These are phyloP conservation scores for Caretta caretta DNA, from an alignment of 2,113 vertebrate species.

Conservation along the genomic window DNA sequence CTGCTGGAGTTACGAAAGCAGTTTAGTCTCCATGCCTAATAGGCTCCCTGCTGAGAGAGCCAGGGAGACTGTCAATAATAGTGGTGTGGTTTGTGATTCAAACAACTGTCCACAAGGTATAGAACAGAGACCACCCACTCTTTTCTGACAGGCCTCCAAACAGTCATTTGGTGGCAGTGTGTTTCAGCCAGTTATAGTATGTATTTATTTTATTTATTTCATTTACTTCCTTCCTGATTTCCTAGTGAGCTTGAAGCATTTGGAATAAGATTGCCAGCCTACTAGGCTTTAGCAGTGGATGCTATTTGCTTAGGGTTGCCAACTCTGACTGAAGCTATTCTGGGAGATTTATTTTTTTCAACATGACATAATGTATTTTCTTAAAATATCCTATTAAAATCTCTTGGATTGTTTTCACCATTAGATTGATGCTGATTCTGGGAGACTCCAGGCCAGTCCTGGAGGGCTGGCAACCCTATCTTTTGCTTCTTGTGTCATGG, in stretches of 20 bases:
- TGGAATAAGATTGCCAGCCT: neutral
- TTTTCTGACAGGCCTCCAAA: neutral
- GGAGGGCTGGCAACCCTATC: no score
- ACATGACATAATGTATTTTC: no score
- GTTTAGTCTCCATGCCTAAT: neutral
- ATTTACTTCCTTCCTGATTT: neutral
- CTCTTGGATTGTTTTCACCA: no score
- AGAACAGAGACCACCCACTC: neutral
- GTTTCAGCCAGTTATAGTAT: neutral
- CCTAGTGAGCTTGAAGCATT: neutral
- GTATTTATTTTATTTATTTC: neutral
- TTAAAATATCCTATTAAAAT: no score
- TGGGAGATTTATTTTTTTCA: no score
- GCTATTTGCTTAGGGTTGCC: neutral
- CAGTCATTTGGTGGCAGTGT: neutral
- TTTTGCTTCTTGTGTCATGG: neutral
- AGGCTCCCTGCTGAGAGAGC: neutral
- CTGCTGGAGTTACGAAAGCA: neutral
- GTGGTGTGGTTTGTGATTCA: neutral
- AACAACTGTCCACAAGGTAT: neutral
- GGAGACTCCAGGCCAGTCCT: no score
- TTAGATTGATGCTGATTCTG: no score
- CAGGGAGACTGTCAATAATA: neutral
- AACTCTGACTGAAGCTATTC: no score
- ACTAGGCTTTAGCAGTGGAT: neutral